Conservation (phyloP, 1,140 invertebrate genomes). For the Drosophila parvula region DNA sequence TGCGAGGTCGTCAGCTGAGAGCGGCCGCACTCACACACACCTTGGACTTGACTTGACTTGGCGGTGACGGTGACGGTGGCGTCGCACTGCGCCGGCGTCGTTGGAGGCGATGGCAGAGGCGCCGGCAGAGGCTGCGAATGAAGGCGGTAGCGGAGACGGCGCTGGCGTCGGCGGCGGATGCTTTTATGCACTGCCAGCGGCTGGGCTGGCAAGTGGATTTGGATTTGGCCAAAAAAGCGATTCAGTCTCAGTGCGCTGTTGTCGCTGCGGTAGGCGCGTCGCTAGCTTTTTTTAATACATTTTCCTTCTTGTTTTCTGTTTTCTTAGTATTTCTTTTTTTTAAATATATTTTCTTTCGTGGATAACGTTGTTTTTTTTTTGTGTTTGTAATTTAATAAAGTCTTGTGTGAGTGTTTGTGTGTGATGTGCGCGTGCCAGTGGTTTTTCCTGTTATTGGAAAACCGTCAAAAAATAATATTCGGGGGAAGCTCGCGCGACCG, state of each 20-base stretch:
- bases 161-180: constrained; percentile 15
- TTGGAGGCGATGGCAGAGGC: constrained; percentile 5
- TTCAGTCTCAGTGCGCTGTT: constrained; percentile 72
- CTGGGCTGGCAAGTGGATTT: constrained; percentile 33
- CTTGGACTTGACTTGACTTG: constrained; percentile 2
- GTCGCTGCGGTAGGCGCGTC: constrained; percentile 73
- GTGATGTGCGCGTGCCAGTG: constrained; percentile 21
- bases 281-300: constrained; percentile 20
- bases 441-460: constrained; percentile 56
- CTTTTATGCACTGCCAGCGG: constrained; percentile 27
- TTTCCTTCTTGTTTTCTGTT: constrained; percentile 9
- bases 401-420: constrained; percentile 7
- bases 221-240: constrained; percentile 57
- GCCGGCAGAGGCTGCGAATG: constrained; percentile 18
- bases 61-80: constrained; percentile 12
- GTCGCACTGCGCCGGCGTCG: background rate
- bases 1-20: constrained; percentile 49
- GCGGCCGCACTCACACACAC: background rate
- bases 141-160: constrained; percentile 16
- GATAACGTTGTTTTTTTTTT: background rate
- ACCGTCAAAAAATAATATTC: constrained; percentile 17
- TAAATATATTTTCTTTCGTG: constrained; percentile 1
- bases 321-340: background rate
- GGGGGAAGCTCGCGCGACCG: background rate
- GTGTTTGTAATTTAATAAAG: constrained; percentile 31